These are phyloP conservation scores for Ornithorhynchus anatinus DNA, from an alignment of 2,113 vertebrate genomes.

Conservation along the genomic window DNA sequence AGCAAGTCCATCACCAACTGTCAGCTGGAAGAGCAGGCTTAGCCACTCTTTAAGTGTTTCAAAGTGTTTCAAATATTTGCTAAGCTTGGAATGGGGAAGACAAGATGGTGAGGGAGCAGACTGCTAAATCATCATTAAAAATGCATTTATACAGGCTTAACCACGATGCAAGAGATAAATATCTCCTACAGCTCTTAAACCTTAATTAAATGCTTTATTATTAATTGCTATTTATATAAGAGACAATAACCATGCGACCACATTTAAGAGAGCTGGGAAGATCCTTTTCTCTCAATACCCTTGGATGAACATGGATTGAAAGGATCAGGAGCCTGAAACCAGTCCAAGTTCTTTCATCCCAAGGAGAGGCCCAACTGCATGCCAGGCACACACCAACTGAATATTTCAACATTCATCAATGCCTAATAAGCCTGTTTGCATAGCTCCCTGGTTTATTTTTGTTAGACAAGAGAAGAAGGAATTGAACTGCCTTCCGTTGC, in stretches of 20 bases:
- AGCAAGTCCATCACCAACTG: too few relatives aligned
- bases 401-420: neutral
- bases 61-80: fast-evolving
- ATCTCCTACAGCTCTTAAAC: conserved; percentile 10
- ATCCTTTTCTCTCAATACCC: neutral
- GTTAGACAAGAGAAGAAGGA: fast-evolving
- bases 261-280: neutral
- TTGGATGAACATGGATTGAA: neutral
- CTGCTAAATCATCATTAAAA: neutral
- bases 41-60: fast-evolving
- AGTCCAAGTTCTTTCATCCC: neutral
- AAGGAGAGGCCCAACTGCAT: neutral
- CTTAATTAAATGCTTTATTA: conserved; percentile 39
- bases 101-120: neutral
- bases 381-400: fast-evolving
- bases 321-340: neutral
- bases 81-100: neutral
- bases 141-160: neutral
- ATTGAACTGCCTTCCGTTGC: neutral
- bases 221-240: conserved; percentile 47
- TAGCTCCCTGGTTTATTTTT: neutral
- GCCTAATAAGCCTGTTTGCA: neutral
- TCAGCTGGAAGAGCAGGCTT: too few relatives aligned
- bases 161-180: neutral
- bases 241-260: conserved; percentile 3